phyloP scores from a whole-genome alignment of 2,797 vertebrate species.

The Spheniscus humboldti region DNA sequence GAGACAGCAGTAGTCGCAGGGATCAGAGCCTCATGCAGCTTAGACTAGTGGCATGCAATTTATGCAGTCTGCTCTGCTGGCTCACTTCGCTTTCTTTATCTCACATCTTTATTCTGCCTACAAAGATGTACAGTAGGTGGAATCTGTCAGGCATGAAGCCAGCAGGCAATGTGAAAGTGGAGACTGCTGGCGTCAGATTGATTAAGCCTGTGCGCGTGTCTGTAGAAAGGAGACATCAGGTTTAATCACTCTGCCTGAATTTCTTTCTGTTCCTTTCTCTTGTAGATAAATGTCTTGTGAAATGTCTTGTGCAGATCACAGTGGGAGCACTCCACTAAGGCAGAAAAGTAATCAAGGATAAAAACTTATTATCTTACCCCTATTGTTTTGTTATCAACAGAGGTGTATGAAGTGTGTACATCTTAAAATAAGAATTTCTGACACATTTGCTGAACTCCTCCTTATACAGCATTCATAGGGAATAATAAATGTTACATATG shows the following conservation, averaged over 20 bases:
- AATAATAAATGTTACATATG: neutral
- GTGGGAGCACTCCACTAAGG: neutral
- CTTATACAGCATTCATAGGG: neutral
- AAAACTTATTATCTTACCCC: neutral
- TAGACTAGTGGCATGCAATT: conserved; percentile 65
- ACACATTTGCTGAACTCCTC: neutral
- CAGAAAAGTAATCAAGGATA: neutral
- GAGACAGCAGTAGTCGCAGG: neutral
- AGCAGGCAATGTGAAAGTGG: conserved; percentile 70
- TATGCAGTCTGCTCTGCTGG: conserved; percentile 51
- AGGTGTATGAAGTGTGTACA: neutral
- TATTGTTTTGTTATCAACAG: neutral
- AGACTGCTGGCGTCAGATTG: conserved; percentile 76
- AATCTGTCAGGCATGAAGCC: conserved; percentile 77
- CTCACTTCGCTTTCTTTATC: conserved; percentile 67
- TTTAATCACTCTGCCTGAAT: conserved; percentile 67
- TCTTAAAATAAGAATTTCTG: neutral
- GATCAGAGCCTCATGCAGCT: neutral
- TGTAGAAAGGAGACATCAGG: conserved; percentile 74
- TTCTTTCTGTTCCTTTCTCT: neutral
- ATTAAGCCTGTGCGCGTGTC: conserved; percentile 81
- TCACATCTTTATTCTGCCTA: conserved; percentile 67
- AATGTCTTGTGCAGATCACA: neutral
- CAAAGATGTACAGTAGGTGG: conserved; percentile 60
- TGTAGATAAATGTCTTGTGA: conserved; percentile 13